Evolutionary conservation across 2,888 invertebrate species (phyloP).

Genomic region (Drosophila cognata): DNA sequence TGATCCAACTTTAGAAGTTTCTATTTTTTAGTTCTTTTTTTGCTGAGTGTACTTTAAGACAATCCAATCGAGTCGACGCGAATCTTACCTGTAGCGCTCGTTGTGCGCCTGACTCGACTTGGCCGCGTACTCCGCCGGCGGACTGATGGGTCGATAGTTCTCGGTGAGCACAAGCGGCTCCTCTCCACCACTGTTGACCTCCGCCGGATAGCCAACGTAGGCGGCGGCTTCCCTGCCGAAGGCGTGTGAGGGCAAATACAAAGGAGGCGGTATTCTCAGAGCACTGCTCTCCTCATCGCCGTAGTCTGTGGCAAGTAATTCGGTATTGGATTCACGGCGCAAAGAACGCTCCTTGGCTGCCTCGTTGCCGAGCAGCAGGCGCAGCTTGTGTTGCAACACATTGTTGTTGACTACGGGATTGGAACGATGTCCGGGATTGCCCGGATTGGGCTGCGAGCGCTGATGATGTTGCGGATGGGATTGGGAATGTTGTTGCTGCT

Average conservation of each 20-base stretch:
- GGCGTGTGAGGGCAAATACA: conserved; percentile 83
- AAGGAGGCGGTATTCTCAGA: conserved; percentile 80
- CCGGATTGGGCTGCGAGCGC: conserved; percentile 28
- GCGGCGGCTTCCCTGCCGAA: conserved; percentile 82
- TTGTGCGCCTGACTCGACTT: conserved; percentile 80
- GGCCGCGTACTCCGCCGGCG: conserved; percentile 89
- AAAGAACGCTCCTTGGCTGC: conserved; percentile 83
- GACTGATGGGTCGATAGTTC: conserved; percentile 88
- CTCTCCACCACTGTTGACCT: conserved; percentile 71
- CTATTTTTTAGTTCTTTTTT: background rate
- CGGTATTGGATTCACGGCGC: conserved; percentile 58
- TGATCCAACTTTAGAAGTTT: too few relatives aligned
- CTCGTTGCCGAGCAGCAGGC: conserved; percentile 89
- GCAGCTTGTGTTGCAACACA: conserved; percentile 91
- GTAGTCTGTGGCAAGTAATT: conserved; percentile 62
- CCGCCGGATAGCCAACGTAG: conserved; percentile 66
- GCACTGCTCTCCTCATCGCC: conserved; percentile 69
- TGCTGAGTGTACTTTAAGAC: background rate
- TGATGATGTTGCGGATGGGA: conserved; percentile 66
- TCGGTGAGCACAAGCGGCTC: conserved; percentile 85
- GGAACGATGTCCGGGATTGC: conserved; percentile 51
- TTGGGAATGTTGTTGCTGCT: conserved; percentile 66
- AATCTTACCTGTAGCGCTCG: conserved; percentile 80
- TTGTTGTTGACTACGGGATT: conserved; percentile 87
- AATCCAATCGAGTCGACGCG: background rate